Evolutionary conservation across 2,888 invertebrate genomes (phyloP).

Genomic region (Chalcis sispes): DNA sequence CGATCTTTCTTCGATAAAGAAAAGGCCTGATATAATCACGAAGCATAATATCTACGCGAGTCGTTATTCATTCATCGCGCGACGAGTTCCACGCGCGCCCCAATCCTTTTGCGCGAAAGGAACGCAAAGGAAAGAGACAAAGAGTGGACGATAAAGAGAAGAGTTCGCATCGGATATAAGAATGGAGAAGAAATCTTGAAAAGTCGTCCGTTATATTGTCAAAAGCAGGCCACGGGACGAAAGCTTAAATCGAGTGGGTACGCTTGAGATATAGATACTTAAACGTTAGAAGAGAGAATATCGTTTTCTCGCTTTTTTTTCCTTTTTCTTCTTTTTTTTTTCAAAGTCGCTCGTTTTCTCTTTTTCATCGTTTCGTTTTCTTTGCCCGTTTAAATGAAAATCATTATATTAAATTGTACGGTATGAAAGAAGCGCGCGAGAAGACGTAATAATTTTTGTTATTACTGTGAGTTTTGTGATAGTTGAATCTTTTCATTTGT

Average conservation of each 20-base stretch:
- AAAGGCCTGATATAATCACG: too few species aligned
- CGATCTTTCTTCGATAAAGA: too few species aligned
- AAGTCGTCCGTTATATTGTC: constrained; percentile 40
- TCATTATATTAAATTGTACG: constrained; percentile 29
- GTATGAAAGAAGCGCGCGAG: background rate
- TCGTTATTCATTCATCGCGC: background rate
- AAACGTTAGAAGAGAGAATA: constrained; percentile 33
- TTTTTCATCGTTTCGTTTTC: too few species aligned
- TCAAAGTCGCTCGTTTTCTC: too few species aligned
- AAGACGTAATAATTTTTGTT: too few species aligned
- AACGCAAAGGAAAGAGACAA: background rate
- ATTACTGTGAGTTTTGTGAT: too few species aligned
- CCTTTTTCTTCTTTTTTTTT: background rate
- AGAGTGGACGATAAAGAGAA: background rate
- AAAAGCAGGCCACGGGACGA: constrained; percentile 20
- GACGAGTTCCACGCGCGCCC: background rate
- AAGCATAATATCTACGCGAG: too few species aligned
- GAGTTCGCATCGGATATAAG: background rate
- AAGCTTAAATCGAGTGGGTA: constrained; percentile 25
- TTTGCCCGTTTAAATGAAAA: constrained; percentile 8
- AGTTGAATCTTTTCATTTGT: too few species aligned
- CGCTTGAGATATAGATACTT: constrained; percentile 10
- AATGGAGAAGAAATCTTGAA: background rate
- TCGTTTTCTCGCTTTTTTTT: constrained; percentile 17
- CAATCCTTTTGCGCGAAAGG: background rate